Base-by-base conservation (phyloP, 2,797 vertebrate species). In the Pangasius krempfi region DNA sequence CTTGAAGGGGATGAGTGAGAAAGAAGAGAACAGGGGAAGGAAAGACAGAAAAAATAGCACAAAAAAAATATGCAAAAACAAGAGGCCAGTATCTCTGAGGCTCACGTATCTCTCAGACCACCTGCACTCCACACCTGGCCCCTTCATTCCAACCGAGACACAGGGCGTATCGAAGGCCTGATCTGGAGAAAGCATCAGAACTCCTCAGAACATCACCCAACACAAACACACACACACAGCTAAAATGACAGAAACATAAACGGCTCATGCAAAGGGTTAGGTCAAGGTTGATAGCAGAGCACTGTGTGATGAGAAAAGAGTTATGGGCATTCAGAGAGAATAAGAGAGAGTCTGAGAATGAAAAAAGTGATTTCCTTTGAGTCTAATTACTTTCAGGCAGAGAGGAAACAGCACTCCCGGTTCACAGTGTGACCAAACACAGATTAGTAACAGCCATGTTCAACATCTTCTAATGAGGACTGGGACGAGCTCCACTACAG, bases 61-160 rank as follows among this genome's bases (percentile, higher is more conserved):
- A 70, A 78, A 78, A 52, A 47, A 84, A 18, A 47, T 40, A 60
- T 58, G 37, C n/a, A 87, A 73, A 88, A 68, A 44, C 47, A 60
- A 52, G 89, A 91, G 91, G 76, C 66, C 75, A 37, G 60, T 89
- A 60, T 93, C 93, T 94, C 93, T 90, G 92, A 92, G 91, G 91
- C 93, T 91, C 87, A 92, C 91, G 94, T 44, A 44, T 44, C 44
- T 44, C 94, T 95, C 94, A 94, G 92, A 90, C 93, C 94, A 95
- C 95, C 94, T 95, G 95, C 92, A 95, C 93, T 91, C 94, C 94
- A 93, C 95, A 96, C 94, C 95, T 95, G 95, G 94, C 89, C 90
- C 93, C 90, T 76, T 89, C 88, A 66, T 88, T 90, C 81, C 84
- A 87, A 87, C 86, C 2, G 88, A 90, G 91, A 88, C 83, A 85